Percentiles rank a stretch among this genome's conserved stretches.
Conservation (phyloP, 2,797 vertebrate species). For the Anguilla obscura region DNA sequence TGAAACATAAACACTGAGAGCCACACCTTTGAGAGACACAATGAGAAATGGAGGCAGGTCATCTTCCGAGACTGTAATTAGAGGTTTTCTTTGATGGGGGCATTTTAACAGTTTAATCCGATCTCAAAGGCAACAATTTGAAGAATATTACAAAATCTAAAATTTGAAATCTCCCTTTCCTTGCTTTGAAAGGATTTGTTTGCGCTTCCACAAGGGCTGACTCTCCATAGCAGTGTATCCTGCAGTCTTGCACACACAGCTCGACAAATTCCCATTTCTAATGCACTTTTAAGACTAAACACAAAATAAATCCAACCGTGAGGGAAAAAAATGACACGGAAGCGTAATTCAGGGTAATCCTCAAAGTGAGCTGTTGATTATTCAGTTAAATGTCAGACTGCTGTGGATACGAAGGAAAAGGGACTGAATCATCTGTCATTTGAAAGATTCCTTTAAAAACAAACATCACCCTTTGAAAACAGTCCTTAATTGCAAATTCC, state of each 20-base stretch:
- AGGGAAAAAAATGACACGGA: background rate
- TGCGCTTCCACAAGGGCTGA: background rate
- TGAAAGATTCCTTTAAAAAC: background rate
- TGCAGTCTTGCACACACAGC: background rate
- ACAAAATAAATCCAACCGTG: background rate
- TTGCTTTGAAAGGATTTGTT: background rate
- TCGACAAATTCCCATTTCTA: background rate
- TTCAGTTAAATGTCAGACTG: slow-evolving; percentile 7
- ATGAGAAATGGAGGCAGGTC: background rate
- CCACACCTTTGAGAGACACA: background rate
- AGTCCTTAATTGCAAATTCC: background rate
- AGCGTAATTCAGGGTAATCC: background rate
- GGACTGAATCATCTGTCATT: background rate
- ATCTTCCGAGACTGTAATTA: background rate
- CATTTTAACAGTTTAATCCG: background rate
- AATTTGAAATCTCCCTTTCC: background rate
- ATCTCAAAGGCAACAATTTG: background rate
- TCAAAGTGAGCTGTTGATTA: background rate
- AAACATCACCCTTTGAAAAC: background rate
- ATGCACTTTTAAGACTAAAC: background rate
- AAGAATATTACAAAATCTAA: background rate
- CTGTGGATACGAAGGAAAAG: background rate
- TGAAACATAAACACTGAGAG: background rate
- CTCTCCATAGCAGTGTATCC: background rate
- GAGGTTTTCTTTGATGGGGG: background rate